These are phyloP conservation scores for Galerucella calmariensis DNA, from an alignment of 2,888 invertebrate genomes.

Conservation along the genomic window DNA sequence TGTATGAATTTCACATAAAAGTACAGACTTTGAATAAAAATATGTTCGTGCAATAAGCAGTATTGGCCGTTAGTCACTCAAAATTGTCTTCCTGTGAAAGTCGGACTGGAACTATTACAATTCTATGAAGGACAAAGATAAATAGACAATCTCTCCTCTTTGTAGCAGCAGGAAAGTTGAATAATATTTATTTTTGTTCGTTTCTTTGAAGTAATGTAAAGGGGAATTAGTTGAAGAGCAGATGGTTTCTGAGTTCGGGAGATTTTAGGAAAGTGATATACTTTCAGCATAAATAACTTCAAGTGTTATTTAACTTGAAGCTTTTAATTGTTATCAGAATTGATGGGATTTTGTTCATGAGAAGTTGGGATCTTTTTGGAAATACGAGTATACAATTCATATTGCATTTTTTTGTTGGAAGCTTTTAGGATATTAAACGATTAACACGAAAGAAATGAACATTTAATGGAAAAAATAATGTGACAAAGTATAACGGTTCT, in stretches of 20 bases:
- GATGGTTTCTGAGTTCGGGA: conserved; percentile 16
- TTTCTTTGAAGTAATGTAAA: neutral
- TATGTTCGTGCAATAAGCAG: no score
- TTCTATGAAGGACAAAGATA: neutral
- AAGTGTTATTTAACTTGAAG: conserved; percentile 19
- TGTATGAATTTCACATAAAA: no score
- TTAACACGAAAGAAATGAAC: neutral
- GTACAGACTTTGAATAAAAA: no score
- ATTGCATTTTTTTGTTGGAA: neutral
- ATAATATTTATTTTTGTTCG: conserved; percentile 22
- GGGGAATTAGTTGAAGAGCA: conserved; percentile 18
- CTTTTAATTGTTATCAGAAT: conserved; percentile 17
- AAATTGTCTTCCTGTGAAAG: no score
- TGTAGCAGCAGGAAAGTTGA: neutral
- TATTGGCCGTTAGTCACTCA: no score
- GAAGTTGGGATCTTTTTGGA: neutral
- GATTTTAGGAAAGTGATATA: conserved; percentile 15
- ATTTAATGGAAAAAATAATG: no score
- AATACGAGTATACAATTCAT: neutral
- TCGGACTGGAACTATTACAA: no score
- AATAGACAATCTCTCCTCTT: conserved; percentile 14
- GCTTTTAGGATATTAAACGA: neutral
- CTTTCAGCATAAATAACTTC: conserved; percentile 25
- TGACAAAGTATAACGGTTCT: no score
- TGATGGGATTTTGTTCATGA: conserved; percentile 13